Evolutionary conservation across 2,113 vertebrate genomes (phyloP).

Genomic region (Phaethornis superciliosus): DNA sequence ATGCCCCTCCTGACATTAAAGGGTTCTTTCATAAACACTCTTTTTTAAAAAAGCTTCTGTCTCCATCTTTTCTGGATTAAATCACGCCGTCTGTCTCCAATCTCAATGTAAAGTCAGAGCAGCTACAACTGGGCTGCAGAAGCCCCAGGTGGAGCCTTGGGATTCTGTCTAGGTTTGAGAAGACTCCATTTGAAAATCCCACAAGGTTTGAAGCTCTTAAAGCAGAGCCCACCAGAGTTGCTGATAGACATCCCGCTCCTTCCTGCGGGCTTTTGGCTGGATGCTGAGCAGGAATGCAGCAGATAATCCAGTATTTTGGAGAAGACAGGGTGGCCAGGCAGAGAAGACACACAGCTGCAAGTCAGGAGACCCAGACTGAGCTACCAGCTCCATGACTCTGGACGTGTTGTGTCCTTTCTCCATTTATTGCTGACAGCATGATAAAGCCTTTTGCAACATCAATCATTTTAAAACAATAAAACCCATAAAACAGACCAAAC

Average conservation of each 20-base stretch:
- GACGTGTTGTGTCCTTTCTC: neutral
- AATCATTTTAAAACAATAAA: slow-evolving; percentile 63
- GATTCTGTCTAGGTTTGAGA: neutral
- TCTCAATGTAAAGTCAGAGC: neutral
- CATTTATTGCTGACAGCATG: slow-evolving; percentile 30
- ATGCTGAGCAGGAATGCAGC: neutral
- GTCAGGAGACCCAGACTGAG: neutral
- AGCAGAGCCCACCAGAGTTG: slow-evolving; percentile 9
- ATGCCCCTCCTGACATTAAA: neutral
- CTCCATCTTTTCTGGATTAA: slow-evolving; percentile 35
- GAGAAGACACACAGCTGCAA: neutral
- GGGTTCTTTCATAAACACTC: neutral
- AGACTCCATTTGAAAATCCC: neutral
- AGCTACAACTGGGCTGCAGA: neutral
- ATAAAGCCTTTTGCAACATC: slow-evolving; percentile 49
- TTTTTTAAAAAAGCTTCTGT: neutral
- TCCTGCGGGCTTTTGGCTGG: neutral
- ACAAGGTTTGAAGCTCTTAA: neutral
- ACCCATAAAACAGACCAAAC: slow-evolving; percentile 31
- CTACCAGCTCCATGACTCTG: neutral
- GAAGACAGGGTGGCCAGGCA: neutral
- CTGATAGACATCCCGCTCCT: neutral
- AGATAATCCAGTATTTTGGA: neutral
- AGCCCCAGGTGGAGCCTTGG: neutral
- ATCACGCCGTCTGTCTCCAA: neutral